These are phyloP conservation scores for Pseudorhiza aurosa DNA, from an alignment of 30 jellyfish, hydroid and myxozoan species.

Conservation along the genomic window DNA sequence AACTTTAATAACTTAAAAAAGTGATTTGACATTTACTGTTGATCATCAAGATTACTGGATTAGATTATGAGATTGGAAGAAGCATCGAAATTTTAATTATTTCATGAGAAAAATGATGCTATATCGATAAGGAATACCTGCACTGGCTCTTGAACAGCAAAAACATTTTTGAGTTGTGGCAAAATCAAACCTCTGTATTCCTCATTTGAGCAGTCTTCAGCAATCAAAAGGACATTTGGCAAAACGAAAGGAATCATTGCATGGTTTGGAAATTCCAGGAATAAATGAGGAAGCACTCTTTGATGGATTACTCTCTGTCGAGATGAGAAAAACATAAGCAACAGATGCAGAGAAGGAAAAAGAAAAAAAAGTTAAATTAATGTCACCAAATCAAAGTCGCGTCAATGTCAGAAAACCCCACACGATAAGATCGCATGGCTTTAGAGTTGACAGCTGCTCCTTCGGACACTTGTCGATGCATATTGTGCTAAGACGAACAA, in stretches of 20 bases:
- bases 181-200: constrained; percentile 67
- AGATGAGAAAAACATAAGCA: background rate
- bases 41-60: too few species aligned
- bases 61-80: too few species aligned
- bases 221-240: constrained; percentile 79
- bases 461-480: too few species aligned
- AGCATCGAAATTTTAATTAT: too few species aligned
- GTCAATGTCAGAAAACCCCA: background rate
- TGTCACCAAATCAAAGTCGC: background rate
- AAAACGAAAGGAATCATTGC: constrained; percentile 92
- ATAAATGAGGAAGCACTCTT: constrained; percentile 88
- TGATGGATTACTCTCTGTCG: constrained; percentile 91
- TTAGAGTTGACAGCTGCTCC: too few species aligned
- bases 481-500: too few species aligned
- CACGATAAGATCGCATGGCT: too few species aligned
- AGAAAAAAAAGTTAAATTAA: background rate
- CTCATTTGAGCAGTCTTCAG: constrained; percentile 76
- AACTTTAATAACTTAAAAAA: too few species aligned
- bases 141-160: constrained; percentile 84
- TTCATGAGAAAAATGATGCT: too few species aligned
- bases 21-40: too few species aligned
- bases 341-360: background rate
- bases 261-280: constrained; percentile 91
- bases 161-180: constrained; percentile 86
- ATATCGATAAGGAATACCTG: constrained; percentile 56